Evolutionary conservation across 2,113 vertebrate genomes (phyloP).

Genomic region (Pteruthius melanotis): DNA sequence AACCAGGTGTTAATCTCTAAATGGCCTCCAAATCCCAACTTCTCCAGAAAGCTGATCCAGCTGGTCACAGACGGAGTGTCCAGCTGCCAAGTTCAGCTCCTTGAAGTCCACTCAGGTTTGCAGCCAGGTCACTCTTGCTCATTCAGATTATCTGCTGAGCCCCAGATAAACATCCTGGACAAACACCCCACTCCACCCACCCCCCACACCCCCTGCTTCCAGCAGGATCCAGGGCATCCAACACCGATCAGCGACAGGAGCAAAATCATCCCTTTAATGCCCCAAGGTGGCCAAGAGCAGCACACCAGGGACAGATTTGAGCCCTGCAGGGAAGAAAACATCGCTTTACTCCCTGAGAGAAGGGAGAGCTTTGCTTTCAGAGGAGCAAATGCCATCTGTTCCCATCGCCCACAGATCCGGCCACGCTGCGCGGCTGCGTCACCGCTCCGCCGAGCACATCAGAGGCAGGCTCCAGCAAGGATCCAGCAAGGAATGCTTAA

Average conservation of each 20-base stretch:
- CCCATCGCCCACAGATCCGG: conserved; percentile 4
- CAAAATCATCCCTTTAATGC: not conserved
- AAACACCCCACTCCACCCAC: accelerated
- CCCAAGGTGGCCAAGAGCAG: not conserved
- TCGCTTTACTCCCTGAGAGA: not conserved
- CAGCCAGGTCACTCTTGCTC: not conserved
- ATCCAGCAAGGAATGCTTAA: not conserved
- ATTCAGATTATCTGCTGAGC: not conserved
- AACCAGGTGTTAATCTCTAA: not conserved
- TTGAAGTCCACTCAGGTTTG: not conserved
- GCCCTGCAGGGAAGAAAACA: not conserved
- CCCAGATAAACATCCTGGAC: not conserved
- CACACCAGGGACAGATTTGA: not conserved
- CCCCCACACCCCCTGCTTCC: not conserved
- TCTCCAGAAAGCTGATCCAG: not conserved
- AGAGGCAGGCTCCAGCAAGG: not conserved
- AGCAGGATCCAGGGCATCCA: not conserved
- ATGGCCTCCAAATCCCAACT: not conserved
- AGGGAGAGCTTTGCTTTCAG: conserved; percentile 9
- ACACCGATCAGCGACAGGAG: not conserved
- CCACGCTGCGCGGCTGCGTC: not conserved
- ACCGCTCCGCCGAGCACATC: not conserved
- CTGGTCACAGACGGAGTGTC: accelerated
- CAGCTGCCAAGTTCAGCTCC: not conserved
- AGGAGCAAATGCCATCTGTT: conserved; percentile 43